Evolutionary conservation across 2,888 invertebrate genomes (phyloP), one percentile per base, ranked within the genome.

Genomic region (Bembecia ichneumoniformis): DNA sequence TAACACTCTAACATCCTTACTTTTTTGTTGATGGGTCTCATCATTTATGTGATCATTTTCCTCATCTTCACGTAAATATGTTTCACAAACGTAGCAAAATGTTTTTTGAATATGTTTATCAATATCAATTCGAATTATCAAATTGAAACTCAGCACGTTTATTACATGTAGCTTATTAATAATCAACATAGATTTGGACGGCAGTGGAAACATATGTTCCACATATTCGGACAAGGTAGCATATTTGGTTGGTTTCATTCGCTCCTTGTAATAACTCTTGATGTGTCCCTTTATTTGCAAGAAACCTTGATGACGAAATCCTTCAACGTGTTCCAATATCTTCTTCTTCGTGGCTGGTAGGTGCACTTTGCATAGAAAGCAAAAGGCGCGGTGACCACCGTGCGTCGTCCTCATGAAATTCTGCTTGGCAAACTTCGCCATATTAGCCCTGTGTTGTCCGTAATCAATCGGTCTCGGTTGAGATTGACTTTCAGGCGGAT

Each of bases 311-410:
- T 82, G 82, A 11, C 55, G 52, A 1, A 49, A 5, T 0, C 81
- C 82, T 20, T 54, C 53, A 0, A 68, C 57, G 51, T 82, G 82
- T 49, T 62, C 53, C 48, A 60, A 63, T 40, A 75, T 74, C 15
- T 64, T 52, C 3, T 55, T 62, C 4, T 66, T 69, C 47, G 66
- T 58, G 1, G 68, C 67, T 0, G 70, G 66, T 3, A 79, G 48
- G 15, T 56, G 58, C n/a, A 57, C 59, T 35, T 71, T 62, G 52
- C 82, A 82, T 5, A 80, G 9, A 1, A 50, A 56, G 48, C 82
- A 82, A 51, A 68, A 76, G 0, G 73, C 78, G 49, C 64, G 68
- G 40, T 66, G 62, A 1, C 76, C 79, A 0, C 71, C 72, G 16
- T 58, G 53, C 49, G 72, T 74, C n/a, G 81, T 51, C 56, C 66